Percentiles rank a stretch among this genome's conserved stretches.
These are phyloP conservation scores for Muschampia plurimacula DNA, from an alignment of 2,888 invertebrate species.

Conservation along the genomic window DNA sequence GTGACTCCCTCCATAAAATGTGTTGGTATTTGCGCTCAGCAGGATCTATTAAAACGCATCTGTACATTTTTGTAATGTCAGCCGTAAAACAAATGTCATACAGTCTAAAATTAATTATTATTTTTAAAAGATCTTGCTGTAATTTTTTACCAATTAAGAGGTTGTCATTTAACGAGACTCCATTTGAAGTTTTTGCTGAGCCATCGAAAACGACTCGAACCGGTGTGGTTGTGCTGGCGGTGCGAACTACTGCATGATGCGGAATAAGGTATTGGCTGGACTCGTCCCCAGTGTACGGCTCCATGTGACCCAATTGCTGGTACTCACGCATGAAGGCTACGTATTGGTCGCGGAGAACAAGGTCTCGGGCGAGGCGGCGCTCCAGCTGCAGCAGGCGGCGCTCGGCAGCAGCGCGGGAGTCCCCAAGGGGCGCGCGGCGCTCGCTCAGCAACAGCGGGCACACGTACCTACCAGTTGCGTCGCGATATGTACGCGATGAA, in stretches of 20 bases:
- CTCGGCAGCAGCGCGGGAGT: neutral
- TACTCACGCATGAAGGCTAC: conserved; percentile 4
- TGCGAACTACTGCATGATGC: neutral
- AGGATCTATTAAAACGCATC: conserved; percentile 5
- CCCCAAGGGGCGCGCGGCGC: neutral
- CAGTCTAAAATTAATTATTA: conserved; percentile 7
- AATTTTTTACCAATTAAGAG: neutral
- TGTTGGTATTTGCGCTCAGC: conserved; percentile 5
- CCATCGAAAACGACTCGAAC: neutral
- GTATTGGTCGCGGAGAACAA: neutral
- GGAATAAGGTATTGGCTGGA: neutral
- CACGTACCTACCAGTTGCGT: neutral
- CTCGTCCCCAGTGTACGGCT: conserved; percentile 1
- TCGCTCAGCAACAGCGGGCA: neutral
- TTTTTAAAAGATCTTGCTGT: conserved; percentile 9
- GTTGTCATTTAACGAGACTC: conserved; percentile 1
- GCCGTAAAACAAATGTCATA: conserved; percentile 5
- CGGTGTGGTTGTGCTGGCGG: neutral
- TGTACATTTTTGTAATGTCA: conserved; percentile 13
- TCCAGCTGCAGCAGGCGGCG: conserved; percentile 4
- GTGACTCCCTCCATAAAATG: neutral
- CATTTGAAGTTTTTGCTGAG: conserved; percentile 1
- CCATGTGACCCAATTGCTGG: neutral
- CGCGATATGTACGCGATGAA: neutral
- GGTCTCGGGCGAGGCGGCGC: neutral